These are phyloP conservation scores for Calliopum simillimum DNA, from an alignment of 2,888 invertebrate species.

Conservation along the genomic window DNA sequence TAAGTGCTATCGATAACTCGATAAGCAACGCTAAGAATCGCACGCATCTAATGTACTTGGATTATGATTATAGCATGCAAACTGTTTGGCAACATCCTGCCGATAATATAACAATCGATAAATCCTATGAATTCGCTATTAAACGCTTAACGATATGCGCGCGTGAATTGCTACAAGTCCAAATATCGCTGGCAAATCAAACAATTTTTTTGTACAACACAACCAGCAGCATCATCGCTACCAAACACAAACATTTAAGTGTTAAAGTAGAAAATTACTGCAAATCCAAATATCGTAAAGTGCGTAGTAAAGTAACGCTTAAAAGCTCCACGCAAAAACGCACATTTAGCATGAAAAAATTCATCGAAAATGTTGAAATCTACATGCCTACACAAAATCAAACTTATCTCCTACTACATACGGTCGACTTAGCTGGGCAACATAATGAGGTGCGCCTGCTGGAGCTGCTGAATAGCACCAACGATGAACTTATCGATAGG, in stretches of 20 bases:
- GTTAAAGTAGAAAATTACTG: constrained; percentile 57
- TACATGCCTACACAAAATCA: constrained; percentile 20
- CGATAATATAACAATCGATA: constrained; percentile 33
- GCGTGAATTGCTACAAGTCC: constrained; percentile 49
- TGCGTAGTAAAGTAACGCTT: constrained; percentile 54
- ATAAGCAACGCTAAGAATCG: not conserved
- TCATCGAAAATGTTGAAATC: constrained; percentile 49
- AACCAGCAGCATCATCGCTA: constrained; percentile 43
- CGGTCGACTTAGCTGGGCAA: constrained; percentile 45
- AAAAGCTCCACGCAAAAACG: constrained; percentile 48
- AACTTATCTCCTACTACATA: constrained; percentile 53
- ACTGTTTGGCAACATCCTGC: constrained; percentile 48
- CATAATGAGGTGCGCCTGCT: constrained; percentile 59
- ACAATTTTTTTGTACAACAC: constrained; percentile 51
- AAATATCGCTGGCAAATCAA: constrained; percentile 22
- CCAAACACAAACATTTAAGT: constrained; percentile 37
- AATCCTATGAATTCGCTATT: constrained; percentile 42
- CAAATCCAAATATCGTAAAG: constrained; percentile 41
- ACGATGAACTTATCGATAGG: constrained; percentile 54
- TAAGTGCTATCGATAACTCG: constrained; percentile 26
- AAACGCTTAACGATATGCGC: constrained; percentile 46
- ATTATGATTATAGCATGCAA: constrained; percentile 47
- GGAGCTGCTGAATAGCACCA: constrained; percentile 45
- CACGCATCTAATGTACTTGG: constrained; percentile 53
- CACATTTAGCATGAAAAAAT: constrained; percentile 53